These are phyloP conservation scores for Hesperia comma DNA, from an alignment of 2,888 invertebrate species.

Conservation along the genomic window DNA sequence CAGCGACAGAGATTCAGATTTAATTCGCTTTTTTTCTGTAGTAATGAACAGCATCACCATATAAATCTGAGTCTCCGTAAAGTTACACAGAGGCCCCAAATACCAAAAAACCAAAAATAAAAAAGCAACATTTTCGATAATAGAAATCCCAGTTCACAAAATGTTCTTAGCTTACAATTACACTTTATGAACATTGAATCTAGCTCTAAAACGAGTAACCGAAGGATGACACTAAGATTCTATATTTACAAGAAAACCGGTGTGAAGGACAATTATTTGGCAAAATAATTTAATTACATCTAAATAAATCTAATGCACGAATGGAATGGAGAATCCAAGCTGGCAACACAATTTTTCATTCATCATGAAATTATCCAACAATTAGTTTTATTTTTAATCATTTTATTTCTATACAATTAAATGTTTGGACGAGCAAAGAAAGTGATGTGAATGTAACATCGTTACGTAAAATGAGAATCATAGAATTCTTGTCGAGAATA, in stretches of 20 bases:
- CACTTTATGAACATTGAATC: constrained; percentile 52
- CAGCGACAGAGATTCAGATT: not conserved
- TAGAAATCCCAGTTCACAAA: constrained; percentile 47
- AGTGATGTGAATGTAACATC: not conserved
- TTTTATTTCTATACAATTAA: not conserved
- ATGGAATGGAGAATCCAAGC: constrained; percentile 43
- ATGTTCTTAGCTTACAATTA: constrained; percentile 43
- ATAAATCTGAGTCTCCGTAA: not conserved
- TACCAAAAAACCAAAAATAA: constrained; percentile 39
- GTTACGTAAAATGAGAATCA: not conserved
- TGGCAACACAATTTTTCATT: constrained; percentile 28
- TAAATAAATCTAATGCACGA: constrained; percentile 56
- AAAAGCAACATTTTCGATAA: constrained; percentile 40
- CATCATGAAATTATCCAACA: not conserved
- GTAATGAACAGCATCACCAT: not conserved
- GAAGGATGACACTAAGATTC: constrained; percentile 55
- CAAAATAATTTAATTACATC: constrained; percentile 75
- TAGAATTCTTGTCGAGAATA: constrained; percentile 28
- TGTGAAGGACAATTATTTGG: constrained; percentile 71
- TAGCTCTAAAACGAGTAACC: constrained; percentile 57
- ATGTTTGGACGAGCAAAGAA: not conserved
- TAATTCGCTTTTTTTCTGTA: not conserved
- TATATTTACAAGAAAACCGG: constrained; percentile 71
- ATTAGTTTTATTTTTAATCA: not conserved
- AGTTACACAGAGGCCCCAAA: constrained; percentile 9